Percentiles rank a stretch among this genome's conserved stretches.
Conservation (phyloP, 2,888 invertebrate genomes). For the Alviniconcha strummeri region DNA sequence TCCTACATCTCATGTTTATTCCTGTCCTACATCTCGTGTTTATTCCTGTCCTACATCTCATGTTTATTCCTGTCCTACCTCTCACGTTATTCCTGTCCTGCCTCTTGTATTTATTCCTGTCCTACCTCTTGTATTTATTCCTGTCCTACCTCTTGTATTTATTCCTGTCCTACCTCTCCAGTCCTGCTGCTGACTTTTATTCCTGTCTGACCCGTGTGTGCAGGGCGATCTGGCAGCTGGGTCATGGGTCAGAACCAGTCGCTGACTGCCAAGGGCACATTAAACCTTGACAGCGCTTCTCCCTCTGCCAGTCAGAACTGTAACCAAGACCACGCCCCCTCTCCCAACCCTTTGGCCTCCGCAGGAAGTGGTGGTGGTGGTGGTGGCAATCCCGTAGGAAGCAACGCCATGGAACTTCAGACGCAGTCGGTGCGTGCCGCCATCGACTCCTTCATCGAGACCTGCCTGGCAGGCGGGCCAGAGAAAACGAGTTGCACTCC, state of each 20-base stretch:
- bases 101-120: too few species aligned
- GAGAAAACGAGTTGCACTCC: constrained; percentile 17
- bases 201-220: background rate
- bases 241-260: constrained; percentile 44
- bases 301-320: background rate
- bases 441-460: constrained; percentile 45
- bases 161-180: too few species aligned
- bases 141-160: too few species aligned
- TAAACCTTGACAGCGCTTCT: background rate
- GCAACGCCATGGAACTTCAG: constrained; percentile 30
- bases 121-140: too few species aligned
- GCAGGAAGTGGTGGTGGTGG: background rate
- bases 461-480: constrained; percentile 34
- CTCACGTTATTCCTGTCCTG: too few species aligned
- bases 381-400: background rate
- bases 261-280: constrained; percentile 22
- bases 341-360: background rate
- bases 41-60: too few species aligned
- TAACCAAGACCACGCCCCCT: background rate
- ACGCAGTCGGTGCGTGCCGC: constrained; percentile 44
- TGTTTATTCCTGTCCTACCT: too few species aligned
- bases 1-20: too few species aligned
- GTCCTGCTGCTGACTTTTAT: too few species aligned
- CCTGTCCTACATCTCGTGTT: too few species aligned
- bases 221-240: constrained; percentile 6